These are phyloP conservation scores for Peucedramus taeniatus DNA, from an alignment of 2,113 vertebrate genomes.

Conservation along the genomic window DNA sequence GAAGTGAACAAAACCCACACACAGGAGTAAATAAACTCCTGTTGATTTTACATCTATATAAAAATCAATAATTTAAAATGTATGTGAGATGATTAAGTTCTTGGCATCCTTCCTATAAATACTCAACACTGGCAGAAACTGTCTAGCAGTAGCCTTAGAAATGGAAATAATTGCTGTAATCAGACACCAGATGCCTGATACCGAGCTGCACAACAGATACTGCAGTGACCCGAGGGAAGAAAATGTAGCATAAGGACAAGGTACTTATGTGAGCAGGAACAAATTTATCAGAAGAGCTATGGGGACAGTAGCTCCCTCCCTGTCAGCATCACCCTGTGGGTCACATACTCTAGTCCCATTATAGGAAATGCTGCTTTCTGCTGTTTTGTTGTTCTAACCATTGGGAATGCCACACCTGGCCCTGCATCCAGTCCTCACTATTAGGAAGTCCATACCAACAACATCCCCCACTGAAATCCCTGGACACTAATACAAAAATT, in stretches of 20 bases:
- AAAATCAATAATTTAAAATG: background rate
- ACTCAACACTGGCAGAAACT: background rate
- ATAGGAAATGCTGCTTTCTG: background rate
- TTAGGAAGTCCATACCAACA: background rate
- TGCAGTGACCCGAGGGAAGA: background rate
- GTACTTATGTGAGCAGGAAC: background rate
- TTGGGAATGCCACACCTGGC: background rate
- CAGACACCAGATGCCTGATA: background rate
- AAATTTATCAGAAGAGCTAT: background rate
- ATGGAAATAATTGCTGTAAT: constrained; percentile 21
- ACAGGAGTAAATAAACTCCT: background rate
- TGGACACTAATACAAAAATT: background rate
- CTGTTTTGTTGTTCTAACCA: background rate
- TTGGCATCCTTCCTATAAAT: background rate
- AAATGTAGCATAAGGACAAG: background rate
- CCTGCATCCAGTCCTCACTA: background rate
- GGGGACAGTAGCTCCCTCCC: background rate
- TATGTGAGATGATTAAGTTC: background rate
- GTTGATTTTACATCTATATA: background rate
- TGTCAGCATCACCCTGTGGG: background rate
- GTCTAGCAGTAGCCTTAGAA: background rate
- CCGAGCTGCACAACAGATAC: background rate
- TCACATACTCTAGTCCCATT: background rate
- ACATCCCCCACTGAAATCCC: background rate
- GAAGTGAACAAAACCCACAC: background rate